Conservation (phyloP, 2,113 vertebrate genomes). For the Petaurus breviceps region DNA sequence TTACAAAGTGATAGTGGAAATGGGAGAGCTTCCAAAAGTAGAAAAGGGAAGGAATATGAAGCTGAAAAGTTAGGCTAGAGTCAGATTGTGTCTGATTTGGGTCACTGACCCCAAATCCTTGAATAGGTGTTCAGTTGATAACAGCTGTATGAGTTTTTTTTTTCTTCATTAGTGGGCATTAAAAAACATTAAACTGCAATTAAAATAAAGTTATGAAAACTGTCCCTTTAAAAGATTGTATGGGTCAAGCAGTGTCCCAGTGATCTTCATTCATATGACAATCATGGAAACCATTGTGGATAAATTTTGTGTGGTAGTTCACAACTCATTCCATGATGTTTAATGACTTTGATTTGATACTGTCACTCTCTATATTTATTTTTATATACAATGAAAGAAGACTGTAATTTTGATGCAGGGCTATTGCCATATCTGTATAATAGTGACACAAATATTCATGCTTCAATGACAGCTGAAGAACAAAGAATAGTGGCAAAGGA, state of each 20-base stretch:
- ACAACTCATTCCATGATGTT: background rate
- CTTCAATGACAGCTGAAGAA: constrained; percentile 1
- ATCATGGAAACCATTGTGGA: background rate
- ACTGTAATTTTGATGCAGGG: constrained; percentile 6
- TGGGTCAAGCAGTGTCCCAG: background rate
- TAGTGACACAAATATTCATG: constrained; percentile 43
- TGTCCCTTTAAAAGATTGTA: background rate
- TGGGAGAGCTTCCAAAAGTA: background rate
- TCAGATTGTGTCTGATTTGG: background rate
- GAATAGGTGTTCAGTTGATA: constrained; percentile 16
- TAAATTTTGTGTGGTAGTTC: background rate
- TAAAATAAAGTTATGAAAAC: background rate
- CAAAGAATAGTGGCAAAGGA: background rate
- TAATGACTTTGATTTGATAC: background rate
- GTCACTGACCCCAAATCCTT: background rate
- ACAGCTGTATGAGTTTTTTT: background rate
- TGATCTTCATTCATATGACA: background rate
- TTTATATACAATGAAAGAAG: background rate
- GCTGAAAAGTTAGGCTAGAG: background rate
- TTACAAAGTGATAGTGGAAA: background rate
- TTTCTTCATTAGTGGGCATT: background rate
- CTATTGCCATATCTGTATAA: background rate
- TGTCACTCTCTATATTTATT: background rate
- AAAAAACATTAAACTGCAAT: background rate
- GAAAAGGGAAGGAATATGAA: background rate